Conservation (phyloP, 35 echinoderm and acorn worm species). For the Amphiura filiformis region DNA sequence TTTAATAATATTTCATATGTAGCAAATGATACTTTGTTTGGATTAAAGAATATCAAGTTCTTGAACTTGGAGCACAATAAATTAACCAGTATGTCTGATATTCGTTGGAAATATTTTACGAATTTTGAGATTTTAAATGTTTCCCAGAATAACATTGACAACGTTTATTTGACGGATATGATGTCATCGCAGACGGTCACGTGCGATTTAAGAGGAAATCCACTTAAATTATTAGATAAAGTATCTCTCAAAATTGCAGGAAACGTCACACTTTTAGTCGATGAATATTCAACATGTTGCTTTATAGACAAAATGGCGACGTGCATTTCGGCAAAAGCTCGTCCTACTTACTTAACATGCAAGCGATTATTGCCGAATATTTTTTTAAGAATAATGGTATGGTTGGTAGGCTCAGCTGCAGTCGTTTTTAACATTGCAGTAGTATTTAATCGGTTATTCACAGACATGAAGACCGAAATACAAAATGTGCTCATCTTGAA, state of each 20-base stretch:
- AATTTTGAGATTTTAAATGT: neutral
- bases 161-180: neutral
- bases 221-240: neutral
- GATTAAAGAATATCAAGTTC: neutral
- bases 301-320: neutral
- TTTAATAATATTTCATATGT: neutral
- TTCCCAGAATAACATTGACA: neutral
- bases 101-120: neutral
- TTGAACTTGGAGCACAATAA: neutral
- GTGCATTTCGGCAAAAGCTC: neutral
- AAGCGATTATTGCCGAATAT: neutral
- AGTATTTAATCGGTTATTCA: neutral
- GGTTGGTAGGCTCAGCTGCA: neutral
- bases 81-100: neutral
- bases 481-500: neutral
- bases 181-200: neutral
- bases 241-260: neutral
- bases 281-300: neutral
- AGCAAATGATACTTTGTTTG: neutral
- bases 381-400: neutral
- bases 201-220: neutral
- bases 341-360: neutral
- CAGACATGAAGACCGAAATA: neutral
- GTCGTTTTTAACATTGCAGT: neutral
- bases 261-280: neutral